These are phyloP conservation scores for Meloidogyne hapla DNA, from an alignment of 1,140 invertebrate genomes.

Conservation along the genomic window DNA sequence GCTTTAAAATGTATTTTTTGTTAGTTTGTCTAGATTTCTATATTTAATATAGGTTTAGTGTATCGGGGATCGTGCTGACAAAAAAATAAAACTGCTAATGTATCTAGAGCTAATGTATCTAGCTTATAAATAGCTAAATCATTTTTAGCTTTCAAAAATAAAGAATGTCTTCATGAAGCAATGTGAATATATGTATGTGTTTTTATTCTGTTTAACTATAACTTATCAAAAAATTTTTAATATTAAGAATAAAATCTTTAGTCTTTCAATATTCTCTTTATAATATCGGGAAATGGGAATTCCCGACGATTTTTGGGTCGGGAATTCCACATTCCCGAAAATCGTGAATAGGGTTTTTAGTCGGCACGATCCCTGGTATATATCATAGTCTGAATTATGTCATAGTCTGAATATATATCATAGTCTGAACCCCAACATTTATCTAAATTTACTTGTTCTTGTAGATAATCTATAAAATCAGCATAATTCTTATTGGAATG, in stretches of 20 bases:
- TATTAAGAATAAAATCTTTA: no score
- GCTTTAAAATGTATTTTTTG: constrained; percentile 45
- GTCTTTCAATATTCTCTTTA: no score
- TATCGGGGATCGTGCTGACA: no score
- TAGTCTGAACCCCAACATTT: not conserved
- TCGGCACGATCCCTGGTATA: no score
- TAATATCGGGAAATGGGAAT: no score
- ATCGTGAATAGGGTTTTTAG: no score
- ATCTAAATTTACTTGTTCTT: constrained; percentile 51
- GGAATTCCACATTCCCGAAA: no score
- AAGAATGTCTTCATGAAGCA: not conserved
- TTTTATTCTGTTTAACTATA: not conserved
- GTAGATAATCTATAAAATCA: constrained; percentile 61
- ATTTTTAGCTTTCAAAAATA: not conserved
- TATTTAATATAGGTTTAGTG: no score
- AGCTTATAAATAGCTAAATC: not conserved
- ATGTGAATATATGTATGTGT: not conserved
- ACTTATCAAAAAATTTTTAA: no score
- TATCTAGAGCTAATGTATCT: not conserved
- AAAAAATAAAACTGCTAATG: not conserved
- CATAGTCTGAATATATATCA: no score
- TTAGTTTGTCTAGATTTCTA: not conserved
- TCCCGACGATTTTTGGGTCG: no score
- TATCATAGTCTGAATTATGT: no score
- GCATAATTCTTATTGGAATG: constrained; percentile 56